Evolutionary conservation across 2,113 vertebrate genomes (phyloP).

Genomic region (Glaucomys volans): DNA sequence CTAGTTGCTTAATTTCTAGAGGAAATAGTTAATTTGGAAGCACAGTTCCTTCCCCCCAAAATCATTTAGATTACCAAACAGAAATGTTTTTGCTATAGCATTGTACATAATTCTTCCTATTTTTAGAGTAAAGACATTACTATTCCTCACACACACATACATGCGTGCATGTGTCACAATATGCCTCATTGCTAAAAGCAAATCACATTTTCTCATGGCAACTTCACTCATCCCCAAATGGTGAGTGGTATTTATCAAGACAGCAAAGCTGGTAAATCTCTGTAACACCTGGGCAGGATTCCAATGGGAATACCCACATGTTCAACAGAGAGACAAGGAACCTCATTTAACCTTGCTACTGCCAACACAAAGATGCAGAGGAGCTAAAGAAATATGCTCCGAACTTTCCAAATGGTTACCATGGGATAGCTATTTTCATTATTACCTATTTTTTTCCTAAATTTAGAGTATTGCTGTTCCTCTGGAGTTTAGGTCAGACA

Average conservation of each 20-base stretch:
- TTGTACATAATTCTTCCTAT: not conserved
- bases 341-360: conserved; percentile 71
- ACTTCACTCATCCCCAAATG: conserved; percentile 62
- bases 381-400: not conserved
- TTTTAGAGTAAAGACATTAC: conserved; percentile 7
- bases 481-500: not conserved
- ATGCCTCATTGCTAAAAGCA: not conserved
- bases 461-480: not conserved
- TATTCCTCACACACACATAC: not conserved
- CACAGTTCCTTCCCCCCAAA: not conserved
- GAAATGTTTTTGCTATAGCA: not conserved
- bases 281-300: conserved; percentile 68
- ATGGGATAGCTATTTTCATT: not conserved
- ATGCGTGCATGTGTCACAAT: not conserved
- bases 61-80: not conserved
- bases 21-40: conserved; percentile 3
- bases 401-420: not conserved
- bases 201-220: conserved; percentile 19
- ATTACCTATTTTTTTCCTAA: not conserved
- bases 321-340: conserved; percentile 59
- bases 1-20: conserved; percentile 16
- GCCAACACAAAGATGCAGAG: not conserved
- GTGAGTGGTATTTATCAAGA: conserved; percentile 75
- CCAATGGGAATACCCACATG: conserved; percentile 72
- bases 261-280: conserved; percentile 78